A percentile compares a stretch with the other conserved stretches of the same genome.
phyloP scores from a whole-genome alignment of 2,113 vertebrate species.

The Vimba vimba region DNA sequence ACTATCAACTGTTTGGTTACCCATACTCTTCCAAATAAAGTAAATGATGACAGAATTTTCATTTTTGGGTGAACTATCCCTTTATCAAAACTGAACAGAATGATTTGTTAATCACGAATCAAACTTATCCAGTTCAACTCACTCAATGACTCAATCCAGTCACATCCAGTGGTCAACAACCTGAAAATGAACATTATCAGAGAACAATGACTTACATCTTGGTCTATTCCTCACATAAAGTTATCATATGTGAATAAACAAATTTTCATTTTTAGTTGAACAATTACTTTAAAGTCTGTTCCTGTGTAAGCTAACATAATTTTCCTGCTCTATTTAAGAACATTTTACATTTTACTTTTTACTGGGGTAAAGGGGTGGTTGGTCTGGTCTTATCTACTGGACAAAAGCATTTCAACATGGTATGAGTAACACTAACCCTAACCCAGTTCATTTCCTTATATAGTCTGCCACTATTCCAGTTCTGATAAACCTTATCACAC shows the following conservation, averaged over 20 bases:
- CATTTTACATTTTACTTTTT: not conserved
- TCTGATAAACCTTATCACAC: slow-evolving; percentile 58
- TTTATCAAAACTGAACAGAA: not conserved
- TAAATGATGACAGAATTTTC: too few relatives aligned
- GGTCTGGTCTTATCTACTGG: not conserved
- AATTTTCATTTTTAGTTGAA: not conserved
- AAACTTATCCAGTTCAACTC: not conserved
- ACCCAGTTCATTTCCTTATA: slow-evolving; percentile 58
- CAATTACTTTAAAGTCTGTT: not conserved
- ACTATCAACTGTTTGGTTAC: too few relatives aligned
- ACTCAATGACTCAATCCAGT: not conserved
- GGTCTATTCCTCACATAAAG: not conserved
- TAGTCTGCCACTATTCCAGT: slow-evolving; percentile 38
- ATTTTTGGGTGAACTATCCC: too few relatives aligned
- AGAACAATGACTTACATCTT: not conserved
- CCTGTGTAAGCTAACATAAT: not conserved
- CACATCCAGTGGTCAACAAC: not conserved
- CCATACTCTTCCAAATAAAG: too few relatives aligned
- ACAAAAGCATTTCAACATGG: slow-evolving; percentile 21
- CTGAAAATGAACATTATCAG: not conserved
- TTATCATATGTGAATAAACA: not conserved
- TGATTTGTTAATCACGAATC: not conserved
- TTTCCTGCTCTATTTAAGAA: not conserved
- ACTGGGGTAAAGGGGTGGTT: not conserved
- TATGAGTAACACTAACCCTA: slow-evolving; percentile 50